Base-by-base conservation (phyloP, 2,797 vertebrate genomes). In the Triplophysa bombifrons region DNA sequence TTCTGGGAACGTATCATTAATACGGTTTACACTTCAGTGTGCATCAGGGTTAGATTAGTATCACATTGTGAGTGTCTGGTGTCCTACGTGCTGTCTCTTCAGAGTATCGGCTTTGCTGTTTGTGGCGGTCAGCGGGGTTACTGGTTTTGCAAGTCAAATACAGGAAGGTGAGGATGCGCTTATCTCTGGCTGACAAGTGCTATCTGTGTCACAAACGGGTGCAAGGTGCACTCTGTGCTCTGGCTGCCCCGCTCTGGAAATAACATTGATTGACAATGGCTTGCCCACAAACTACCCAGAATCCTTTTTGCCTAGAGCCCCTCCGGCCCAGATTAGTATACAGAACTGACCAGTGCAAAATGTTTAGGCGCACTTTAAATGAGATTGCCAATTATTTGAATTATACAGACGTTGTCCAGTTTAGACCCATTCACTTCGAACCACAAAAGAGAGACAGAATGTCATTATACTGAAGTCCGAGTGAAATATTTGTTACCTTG, bases 61-160 rank as follows among this genome's bases (percentile, higher is more conserved):
- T 46, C 20, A 58, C 2, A 16, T 61, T 25, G 25, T n/a, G 46
- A 44, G 46, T 17, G 68, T 56, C 17, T 22, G 67, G 17, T 70
- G 66, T 70, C 34, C 38, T 60, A 14, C 34, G 38, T 48, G 58
- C 60, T 68, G 64, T 74, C 65, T 50, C 44, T 74, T 73, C 77
- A 7, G 25, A 60, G 50, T 72, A 82, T 73, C 17, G 38, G 68
- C 56, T 60, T 60, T 66, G 44, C 65, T 19, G 61, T 74, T 80
- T 75, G 25, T 70, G 65, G 78, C 51, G 71, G 81, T 78, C 78
- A 84, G 72, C 46, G 27, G 34, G 80, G 81, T 81, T 84, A 72
- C 67, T 30, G 61, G 72, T 81, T 84, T 83, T 84, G 77, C 84
- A 86, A 88, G 70, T 84, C 48, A 86, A 87, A 83, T 83, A 74